Percentiles rank a stretch among this genome's conserved stretches.
Conservation (phyloP, 2,797 vertebrate species). For the Rhincodon typus region DNA sequence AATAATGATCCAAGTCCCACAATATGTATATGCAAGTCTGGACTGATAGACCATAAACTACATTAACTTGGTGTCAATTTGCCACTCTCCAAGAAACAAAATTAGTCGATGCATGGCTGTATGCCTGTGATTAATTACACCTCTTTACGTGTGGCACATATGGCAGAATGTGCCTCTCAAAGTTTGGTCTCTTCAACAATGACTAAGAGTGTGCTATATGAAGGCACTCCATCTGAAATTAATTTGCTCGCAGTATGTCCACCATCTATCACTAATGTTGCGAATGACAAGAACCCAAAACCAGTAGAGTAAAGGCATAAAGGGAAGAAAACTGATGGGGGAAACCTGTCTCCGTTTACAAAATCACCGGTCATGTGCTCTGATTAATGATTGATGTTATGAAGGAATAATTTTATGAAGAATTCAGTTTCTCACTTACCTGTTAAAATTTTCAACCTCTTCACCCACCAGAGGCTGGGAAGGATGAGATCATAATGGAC, state of each 20-base stretch:
- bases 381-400: neutral
- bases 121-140: too few relatives aligned
- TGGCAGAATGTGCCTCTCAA: neutral
- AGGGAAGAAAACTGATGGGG: neutral
- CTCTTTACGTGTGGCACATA: neutral
- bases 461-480: neutral
- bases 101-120: neutral
- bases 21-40: neutral
- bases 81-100: neutral
- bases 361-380: neutral
- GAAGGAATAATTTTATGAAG: neutral
- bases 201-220: neutral
- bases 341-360: neutral
- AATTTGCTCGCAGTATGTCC: neutral
- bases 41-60: neutral
- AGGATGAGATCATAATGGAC: neutral
- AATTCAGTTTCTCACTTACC: neutral
- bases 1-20: neutral
- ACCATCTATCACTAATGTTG: neutral
- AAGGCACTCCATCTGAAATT: neutral
- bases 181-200: neutral
- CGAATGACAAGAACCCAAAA: neutral
- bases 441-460: neutral
- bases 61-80: neutral
- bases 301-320: neutral